Evolutionary conservation across 1,140 invertebrate genomes (phyloP).

Genomic region (Drosophila melanica): DNA sequence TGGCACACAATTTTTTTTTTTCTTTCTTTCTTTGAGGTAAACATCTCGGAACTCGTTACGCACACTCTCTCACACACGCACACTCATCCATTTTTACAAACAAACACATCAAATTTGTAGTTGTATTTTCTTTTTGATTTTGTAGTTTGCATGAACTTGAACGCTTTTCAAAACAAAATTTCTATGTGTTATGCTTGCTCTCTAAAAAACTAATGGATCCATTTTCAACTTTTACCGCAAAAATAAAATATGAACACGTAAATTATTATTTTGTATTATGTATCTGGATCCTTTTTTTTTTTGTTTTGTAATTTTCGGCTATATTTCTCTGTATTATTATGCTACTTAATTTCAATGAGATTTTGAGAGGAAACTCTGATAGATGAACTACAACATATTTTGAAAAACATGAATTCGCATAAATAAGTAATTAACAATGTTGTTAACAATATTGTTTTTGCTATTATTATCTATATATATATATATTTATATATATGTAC

Average conservation of each 20-base stretch:
- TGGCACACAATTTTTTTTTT: too few species aligned
- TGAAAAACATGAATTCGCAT: conserved; percentile 81
- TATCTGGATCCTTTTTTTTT: conserved; percentile 1
- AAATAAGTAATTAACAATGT: conserved; percentile 36
- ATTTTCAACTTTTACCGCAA: conserved; percentile 8
- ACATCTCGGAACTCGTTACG: conserved; percentile 2
- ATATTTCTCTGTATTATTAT: conserved; percentile 20
- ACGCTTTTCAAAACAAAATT: conserved; percentile 26
- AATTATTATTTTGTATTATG: neutral
- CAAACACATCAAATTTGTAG: conserved; percentile 9
- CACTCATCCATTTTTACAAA: conserved; percentile 4
- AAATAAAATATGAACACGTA: conserved; percentile 3
- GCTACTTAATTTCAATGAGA: conserved; percentile 27
- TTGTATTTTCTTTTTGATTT: conserved; percentile 6
- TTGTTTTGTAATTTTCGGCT: neutral
- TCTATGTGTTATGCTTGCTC: conserved; percentile 29
- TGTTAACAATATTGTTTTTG: conserved; percentile 32
- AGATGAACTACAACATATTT: conserved; percentile 81
- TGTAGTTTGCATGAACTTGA: conserved; percentile 43
- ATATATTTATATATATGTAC: conserved; percentile 44
- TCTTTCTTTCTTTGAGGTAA: conserved; percentile 8
- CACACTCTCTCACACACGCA: neutral
- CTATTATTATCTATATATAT: conserved; percentile 40
- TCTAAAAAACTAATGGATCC: conserved; percentile 14
- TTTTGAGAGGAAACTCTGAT: conserved; percentile 35